These are phyloP conservation scores for Leptodactylus fuscus DNA, from an alignment of 2,113 vertebrate species.

Conservation along the genomic window DNA sequence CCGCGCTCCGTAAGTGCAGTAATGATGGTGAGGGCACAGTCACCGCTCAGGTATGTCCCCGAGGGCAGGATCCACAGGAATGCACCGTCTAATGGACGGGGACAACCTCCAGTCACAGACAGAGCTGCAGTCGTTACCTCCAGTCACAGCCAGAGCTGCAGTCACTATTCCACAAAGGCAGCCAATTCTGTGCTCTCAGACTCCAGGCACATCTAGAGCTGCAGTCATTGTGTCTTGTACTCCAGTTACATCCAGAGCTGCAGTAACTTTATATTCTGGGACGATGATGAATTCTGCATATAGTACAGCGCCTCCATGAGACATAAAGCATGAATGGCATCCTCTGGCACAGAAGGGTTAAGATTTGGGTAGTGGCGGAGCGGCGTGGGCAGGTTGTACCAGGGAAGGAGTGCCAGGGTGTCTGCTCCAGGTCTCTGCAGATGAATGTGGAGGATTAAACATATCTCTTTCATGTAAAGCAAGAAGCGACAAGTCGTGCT, in stretches of 20 bases:
- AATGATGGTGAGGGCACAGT: slow-evolving; percentile 24
- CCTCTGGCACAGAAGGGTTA: not conserved
- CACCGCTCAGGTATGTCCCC: not conserved
- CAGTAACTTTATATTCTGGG: too few relatives aligned
- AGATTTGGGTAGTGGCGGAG: not conserved
- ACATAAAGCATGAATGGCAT: too few relatives aligned
- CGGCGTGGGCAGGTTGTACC: not conserved
- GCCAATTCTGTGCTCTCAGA: too few relatives aligned
- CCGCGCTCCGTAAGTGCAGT: too few relatives aligned
- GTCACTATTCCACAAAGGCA: too few relatives aligned
- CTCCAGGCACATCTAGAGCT: too few relatives aligned
- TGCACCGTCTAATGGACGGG: slow-evolving; percentile 15
- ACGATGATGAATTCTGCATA: too few relatives aligned
- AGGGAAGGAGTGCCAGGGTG: slow-evolving; percentile 37
- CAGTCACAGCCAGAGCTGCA: too few relatives aligned
- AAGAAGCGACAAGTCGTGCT: slow-evolving; percentile 25
- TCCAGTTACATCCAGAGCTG: too few relatives aligned
- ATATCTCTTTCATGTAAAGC: not conserved
- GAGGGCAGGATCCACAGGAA: slow-evolving; percentile 3
- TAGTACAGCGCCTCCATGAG: too few relatives aligned
- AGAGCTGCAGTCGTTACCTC: not conserved
- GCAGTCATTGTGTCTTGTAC: too few relatives aligned
- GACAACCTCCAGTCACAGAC: not conserved
- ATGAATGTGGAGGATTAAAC: slow-evolving; percentile 31
- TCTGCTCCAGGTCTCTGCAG: slow-evolving; percentile 1